Base-by-base conservation (phyloP, 1,140 invertebrate species). In the Saccostrea cuccullata region DNA sequence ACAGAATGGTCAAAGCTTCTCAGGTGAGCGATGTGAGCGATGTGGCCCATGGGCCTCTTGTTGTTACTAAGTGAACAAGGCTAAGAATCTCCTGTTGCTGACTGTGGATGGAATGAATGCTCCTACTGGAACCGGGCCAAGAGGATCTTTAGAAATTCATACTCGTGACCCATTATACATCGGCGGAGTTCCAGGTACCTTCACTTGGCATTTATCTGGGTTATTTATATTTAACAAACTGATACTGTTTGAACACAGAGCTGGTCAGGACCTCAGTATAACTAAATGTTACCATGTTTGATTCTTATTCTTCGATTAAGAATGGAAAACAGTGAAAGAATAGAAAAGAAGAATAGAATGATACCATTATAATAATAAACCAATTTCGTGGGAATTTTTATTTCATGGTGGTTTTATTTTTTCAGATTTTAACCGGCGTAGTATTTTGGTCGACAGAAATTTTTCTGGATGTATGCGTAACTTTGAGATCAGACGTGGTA, bases 111-210 rank as follows among this genome's bases (percentile, higher is more conserved):
- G 97, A 64, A 96, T 96, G 87, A 96, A 96, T 92, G 58, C 87
- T 6, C 95, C 96, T 4, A 95, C 97, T 11, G 96, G 96, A 9
- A 96, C 97, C n/a, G 97, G 97, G 20, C 93, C 94, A 58, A 96
- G 96, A 77, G 96, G 96, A 77, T 96, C 96, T 1, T 96, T 96
- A 0, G 96, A 96, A 2, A 97, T 98, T 0, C 96, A 98, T 89
- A 98, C 98, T 0, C 97, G 96, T 55, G 97, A 98, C 91, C 97
- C 98, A 0, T 94, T 99, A 1, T 99, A 97, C 94, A 96, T 99
- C 91, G 98, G 98, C 58, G 98, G 98, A 0, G 97, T 98, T 94
- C 97, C 97, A 23, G 91, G 96, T 94, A 91, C 40, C 23, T 30
- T 47, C 47, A 47, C 5, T 47, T 9, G 5, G 0, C 47, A 47